Evolutionary conservation across 1,140 invertebrate species (phyloP), one percentile per base, ranked within the genome.

Genomic region (Oedothorax gibbosus): DNA sequence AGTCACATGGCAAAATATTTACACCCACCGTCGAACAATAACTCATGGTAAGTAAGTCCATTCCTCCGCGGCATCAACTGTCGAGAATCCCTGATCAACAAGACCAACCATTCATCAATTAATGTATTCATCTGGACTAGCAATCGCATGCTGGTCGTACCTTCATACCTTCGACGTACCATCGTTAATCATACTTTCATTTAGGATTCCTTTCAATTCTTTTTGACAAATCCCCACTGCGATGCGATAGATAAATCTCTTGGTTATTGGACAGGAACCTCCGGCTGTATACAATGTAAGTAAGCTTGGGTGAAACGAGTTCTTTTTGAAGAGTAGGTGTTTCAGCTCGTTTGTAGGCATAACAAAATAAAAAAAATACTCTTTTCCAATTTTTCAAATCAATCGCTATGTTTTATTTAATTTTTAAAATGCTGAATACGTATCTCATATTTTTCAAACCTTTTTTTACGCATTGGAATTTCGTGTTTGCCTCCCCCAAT

Each of bases 121-220:
- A 77, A 77, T 65, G 75, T 65, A 77, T 77, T 64, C 72, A 75
- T 75, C 72, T 57, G 35, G 57, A 51, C 75, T 50, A 21, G 57
- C 21, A 75, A 57, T 60, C 53, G 72, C 10, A 56, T 12, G 15
- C 18, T 56, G 56, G 54, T 35, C 5, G 35, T 35, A 35, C 35
- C 35, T 35, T 35, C n/a, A n/a, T n/a, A n/a, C n/a, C 12, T 18
- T 51, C 51, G 53, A 57, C 53, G 18, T 11, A 57, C 53, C 53
- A 35, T 77, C 75, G 60, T 77, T 77, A 77, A 77, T 77, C 75
- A 77, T 65, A 77, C 75, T 77, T 77, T 77, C 75, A 77, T 77
- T 77, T 65, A 65, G 75, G 75, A 77, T 64, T 77, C 75, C 75
- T 77, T 77, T 77, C 75, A 77, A 77, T 77, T 77, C 75, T 77